phyloP scores from a whole-genome alignment of 2,888 invertebrate species.

The Paralinhomoeus sp. region DNA sequence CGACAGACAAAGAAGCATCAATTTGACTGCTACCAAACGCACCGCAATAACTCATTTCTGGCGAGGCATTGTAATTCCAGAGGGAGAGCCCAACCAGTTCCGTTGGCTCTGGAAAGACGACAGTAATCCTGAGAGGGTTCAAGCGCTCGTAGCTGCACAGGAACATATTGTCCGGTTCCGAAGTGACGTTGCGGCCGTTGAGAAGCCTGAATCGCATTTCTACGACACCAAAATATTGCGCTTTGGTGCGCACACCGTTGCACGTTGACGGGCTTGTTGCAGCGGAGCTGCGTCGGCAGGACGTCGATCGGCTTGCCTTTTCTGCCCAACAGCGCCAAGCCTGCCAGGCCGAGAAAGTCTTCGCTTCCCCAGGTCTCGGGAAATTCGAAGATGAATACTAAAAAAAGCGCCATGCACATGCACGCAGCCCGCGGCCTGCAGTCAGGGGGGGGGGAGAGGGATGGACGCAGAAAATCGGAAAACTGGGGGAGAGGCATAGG shows the following conservation, averaged over 20 bases:
- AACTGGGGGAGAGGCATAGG: no score
- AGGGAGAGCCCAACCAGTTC: constrained; percentile 36
- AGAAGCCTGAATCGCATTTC: not conserved
- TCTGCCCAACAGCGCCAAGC: constrained; percentile 29
- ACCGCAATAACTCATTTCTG: constrained; percentile 37
- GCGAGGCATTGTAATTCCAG: constrained; percentile 58
- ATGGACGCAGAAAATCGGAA: no score
- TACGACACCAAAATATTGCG: no score
- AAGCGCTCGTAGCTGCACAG: constrained; percentile 23
- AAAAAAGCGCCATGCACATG: not conserved
- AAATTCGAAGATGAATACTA: constrained; percentile 23
- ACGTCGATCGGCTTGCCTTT: constrained; percentile 26
- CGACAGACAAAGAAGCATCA: no score
- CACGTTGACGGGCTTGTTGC: not conserved
- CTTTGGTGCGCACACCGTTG: no score
- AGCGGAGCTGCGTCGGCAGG: not conserved
- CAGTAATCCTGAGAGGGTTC: constrained; percentile 12
- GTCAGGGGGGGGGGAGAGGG: no score
- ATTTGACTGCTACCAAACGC: no score
- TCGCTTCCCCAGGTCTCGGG: constrained; percentile 32
- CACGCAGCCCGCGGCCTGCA: no score
- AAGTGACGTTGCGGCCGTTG: constrained; percentile 45
- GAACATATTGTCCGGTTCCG: constrained; percentile 39
- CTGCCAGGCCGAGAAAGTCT: constrained; percentile 31
- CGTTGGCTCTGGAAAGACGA: constrained; percentile 9